A percentile compares a stretch with the other conserved stretches of the same genome.
phyloP scores from a whole-genome alignment of 2,797 vertebrate species.

The Xiphophorus birchmanni region DNA sequence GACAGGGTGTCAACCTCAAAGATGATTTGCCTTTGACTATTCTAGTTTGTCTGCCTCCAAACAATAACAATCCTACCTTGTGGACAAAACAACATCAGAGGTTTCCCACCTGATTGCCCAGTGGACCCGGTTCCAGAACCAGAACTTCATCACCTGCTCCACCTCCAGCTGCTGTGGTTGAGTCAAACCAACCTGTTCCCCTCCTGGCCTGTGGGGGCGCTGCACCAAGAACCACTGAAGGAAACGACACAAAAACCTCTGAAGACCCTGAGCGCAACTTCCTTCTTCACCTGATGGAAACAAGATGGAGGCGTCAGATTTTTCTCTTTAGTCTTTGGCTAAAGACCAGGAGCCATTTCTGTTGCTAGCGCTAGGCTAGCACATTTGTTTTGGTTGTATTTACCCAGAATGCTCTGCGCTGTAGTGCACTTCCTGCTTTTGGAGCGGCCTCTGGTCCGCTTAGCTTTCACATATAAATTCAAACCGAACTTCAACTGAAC shows the following conservation, averaged over 20 bases:
- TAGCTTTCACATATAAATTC: background rate
- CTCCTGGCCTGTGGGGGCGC: background rate
- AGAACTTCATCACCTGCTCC: too few relatives aligned
- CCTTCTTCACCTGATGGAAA: background rate
- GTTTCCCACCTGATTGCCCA: too few relatives aligned
- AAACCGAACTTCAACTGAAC: background rate
- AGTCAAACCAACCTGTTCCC: background rate
- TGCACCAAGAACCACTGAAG: background rate
- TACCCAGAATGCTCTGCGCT: background rate
- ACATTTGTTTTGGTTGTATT: rapidly evolving
- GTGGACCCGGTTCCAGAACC: too few relatives aligned
- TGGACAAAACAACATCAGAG: too few relatives aligned
- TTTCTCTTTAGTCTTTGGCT: background rate
- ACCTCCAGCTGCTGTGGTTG: background rate
- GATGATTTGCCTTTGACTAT: background rate
- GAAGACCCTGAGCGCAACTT: too few relatives aligned
- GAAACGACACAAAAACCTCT: background rate
- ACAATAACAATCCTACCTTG: background rate
- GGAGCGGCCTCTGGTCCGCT: background rate
- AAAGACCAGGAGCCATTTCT: background rate
- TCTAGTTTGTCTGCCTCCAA: background rate
- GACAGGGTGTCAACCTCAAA: too few relatives aligned
- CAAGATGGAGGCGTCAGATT: background rate
- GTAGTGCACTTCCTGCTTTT: background rate
- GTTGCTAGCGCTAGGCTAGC: background rate